Base-by-base conservation (phyloP, 2,797 vertebrate species). In the Buceros bicornis region DNA sequence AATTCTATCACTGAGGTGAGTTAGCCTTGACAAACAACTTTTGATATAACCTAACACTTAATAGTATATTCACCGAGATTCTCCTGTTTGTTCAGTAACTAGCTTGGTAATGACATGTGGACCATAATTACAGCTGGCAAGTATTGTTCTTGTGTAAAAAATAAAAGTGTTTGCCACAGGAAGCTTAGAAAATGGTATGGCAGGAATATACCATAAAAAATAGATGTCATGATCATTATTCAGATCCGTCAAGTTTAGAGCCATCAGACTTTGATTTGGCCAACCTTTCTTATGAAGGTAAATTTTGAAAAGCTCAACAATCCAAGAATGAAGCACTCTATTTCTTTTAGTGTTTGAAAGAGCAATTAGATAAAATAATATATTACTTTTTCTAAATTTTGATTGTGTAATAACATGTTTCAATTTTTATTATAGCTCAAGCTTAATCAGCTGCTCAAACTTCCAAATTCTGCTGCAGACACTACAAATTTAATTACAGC, bases 361-460 rank as follows among this genome's bases (percentile, higher is more conserved):
- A 80, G 1, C 3, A 58, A n/a, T 10, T 58, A 5, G 18, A 3
- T 60, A 53, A 80, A 82, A n/a, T 2, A 0, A 15, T 33, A 13
- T 18, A 33, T 64, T 58, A 2, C 33, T 11, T 77, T 74, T 58
- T 50, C n/a, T 58, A 53, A 71, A 56, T 53, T 64, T 84, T 60
- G 1, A 13, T 81, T 76, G 11, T 16, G 10, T 31, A 35, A 13
- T 35, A 16, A 7, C 54, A 40, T 64, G 5, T 82, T 74, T 18
- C 8, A 13, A 5, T 26, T 60, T 79, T 85, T 67, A 37, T 64
- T 62, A 35, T 13, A 66, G 9, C 4, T 82, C 5, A 54, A 26
- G 7, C 58, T 78, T 47, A 76, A 43, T 28, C 24, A 50, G 16
- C 58, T 18, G 71, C 19, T 54, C 15, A 57, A 16, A 25, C 2